A percentile compares a stretch with the other conserved stretches of the same genome.
Evolutionary conservation across 2,113 vertebrate species (phyloP).

Genomic region (Clarias macrocephalus): DNA sequence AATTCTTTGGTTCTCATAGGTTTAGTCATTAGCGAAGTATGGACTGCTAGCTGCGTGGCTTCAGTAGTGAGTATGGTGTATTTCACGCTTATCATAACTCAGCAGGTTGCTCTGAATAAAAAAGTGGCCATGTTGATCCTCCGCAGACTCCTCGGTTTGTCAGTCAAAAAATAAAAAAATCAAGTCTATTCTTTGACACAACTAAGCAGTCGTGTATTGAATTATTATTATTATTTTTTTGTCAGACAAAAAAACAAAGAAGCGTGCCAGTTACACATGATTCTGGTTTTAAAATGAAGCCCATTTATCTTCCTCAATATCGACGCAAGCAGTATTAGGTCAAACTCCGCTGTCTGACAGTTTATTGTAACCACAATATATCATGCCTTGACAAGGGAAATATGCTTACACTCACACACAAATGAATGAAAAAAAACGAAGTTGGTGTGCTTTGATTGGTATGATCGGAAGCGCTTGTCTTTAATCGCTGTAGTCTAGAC

Average conservation of each 20-base stretch:
- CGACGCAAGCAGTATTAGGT: not conserved
- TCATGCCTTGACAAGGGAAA: not conserved
- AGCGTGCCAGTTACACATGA: not conserved
- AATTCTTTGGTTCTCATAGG: not conserved
- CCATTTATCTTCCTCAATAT: not conserved
- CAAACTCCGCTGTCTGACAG: not conserved
- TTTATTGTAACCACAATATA: not conserved
- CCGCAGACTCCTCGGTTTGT: too few relatives aligned
- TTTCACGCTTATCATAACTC: not conserved
- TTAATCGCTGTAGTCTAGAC: not conserved
- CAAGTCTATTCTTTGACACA: not conserved
- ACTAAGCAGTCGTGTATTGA: not conserved
- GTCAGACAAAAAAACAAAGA: not conserved
- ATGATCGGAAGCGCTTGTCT: not conserved
- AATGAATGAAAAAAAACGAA: too few relatives aligned
- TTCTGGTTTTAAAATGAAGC: not conserved
- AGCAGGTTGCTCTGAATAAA: not conserved
- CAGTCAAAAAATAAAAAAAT: not conserved
- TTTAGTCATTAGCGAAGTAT: not conserved
- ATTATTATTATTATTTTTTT: not conserved
- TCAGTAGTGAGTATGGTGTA: not conserved
- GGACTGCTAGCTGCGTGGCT: not conserved
- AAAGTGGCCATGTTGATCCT: not conserved
- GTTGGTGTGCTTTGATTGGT: not conserved
- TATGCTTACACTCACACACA: not conserved